phyloP scores from a whole-genome alignment of 2,797 vertebrate genomes.

The Aeoliscus strigatus region DNA sequence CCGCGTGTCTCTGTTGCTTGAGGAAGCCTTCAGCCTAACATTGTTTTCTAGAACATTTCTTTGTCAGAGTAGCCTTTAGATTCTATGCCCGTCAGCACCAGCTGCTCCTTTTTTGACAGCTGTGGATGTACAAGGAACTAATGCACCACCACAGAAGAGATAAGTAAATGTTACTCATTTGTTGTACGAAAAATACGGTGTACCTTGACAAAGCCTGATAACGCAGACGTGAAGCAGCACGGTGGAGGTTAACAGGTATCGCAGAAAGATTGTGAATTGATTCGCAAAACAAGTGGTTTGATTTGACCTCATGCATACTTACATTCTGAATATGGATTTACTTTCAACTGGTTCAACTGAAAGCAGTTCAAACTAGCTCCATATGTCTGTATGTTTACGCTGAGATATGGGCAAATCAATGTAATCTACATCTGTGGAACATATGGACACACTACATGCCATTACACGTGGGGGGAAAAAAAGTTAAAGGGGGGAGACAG shows the following conservation, averaged over 20 bases:
- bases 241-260: too few species aligned
- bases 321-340: not conserved
- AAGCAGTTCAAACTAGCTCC: too few species aligned
- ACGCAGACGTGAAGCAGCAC: conserved; percentile 17
- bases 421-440: not conserved
- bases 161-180: conserved; percentile 26
- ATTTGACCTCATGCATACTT: not conserved
- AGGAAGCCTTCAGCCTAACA: conserved; percentile 46
- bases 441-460: conserved; percentile 17
- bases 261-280: too few species aligned
- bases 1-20: conserved; percentile 37
- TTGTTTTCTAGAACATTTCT: conserved; percentile 40
- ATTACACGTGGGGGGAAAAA: conserved; percentile 25
- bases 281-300: too few species aligned
- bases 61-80: conserved; percentile 42
- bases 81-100: conserved; percentile 33
- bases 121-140: conserved; percentile 22
- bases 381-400: not conserved
- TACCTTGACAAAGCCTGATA: conserved; percentile 25
- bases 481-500: conserved; percentile 38
- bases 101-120: conserved; percentile 36
- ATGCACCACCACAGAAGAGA: conserved; percentile 35
- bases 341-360: too few species aligned
- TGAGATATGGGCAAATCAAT: not conserved
- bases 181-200: conserved; percentile 14